Percentiles rank a stretch among this genome's conserved stretches.
Evolutionary conservation across 2,888 invertebrate genomes (phyloP).

Genomic region (Barypeithes pellucidus): DNA sequence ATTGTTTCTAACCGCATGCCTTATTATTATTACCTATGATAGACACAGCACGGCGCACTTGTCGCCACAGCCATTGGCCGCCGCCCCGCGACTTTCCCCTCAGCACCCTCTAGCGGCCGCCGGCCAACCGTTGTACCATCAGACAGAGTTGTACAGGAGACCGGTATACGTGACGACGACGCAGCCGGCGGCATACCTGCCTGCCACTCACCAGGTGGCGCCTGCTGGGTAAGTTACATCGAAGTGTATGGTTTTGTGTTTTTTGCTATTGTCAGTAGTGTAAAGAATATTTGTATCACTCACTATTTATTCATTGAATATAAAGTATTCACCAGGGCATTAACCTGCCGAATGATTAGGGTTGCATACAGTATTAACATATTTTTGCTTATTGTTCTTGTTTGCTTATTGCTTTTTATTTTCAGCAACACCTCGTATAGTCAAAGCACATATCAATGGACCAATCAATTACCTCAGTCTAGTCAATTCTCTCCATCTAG

Average conservation of each 20-base stretch:
- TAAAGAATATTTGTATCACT: no score
- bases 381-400: constrained; percentile 27
- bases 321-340: no score
- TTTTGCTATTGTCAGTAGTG: background rate
- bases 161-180: constrained; percentile 81
- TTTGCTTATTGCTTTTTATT: constrained; percentile 26
- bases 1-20: constrained; percentile 35
- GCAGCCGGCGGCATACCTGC: constrained; percentile 72
- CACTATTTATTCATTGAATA: no score
- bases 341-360: no score
- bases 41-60: constrained; percentile 71
- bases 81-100: constrained; percentile 72
- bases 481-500: constrained; percentile 6
- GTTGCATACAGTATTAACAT: no score
- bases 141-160: constrained; percentile 78
- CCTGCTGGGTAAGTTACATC: constrained; percentile 68
- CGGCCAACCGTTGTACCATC: constrained; percentile 78
- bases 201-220: constrained; percentile 73
- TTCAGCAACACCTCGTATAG: constrained; percentile 26
- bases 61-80: constrained; percentile 72
- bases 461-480: constrained; percentile 10
- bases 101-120: constrained; percentile 73
- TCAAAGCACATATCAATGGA: constrained; percentile 21
- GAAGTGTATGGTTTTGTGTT: constrained; percentile 6
- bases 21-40: constrained; percentile 31